Conservation (phyloP, 1,140 invertebrate species). For the Centruroides sculpturatus region DNA sequence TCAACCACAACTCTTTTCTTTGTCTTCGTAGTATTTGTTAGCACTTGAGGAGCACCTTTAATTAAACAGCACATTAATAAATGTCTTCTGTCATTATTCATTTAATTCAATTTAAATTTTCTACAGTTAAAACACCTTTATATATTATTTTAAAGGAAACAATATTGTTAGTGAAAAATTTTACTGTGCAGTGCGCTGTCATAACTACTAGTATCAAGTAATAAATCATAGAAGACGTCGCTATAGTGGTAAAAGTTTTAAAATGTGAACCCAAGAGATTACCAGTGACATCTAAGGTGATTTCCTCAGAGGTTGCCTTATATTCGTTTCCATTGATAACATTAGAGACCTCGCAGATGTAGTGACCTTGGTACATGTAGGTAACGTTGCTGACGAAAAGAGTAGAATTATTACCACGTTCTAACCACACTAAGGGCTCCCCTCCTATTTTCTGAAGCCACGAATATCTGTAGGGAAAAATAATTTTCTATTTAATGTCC, state of each 20-base stretch:
- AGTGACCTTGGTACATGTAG: conserved; percentile 19
- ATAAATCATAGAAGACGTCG: too few species aligned
- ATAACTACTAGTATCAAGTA: neutral
- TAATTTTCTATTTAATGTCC: too few species aligned
- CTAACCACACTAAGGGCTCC: conserved; percentile 13
- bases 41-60: conserved; percentile 16
- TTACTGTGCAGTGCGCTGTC: too few species aligned
- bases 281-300: conserved; percentile 19
- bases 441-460: conserved; percentile 17
- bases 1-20: conserved; percentile 14
- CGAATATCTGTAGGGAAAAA: conserved; percentile 3
- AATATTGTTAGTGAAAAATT: too few species aligned
- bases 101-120: too few species aligned
- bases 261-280: conserved; percentile 1
- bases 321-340: conserved; percentile 16
- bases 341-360: conserved; percentile 20
- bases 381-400: conserved; percentile 14
- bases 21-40: conserved; percentile 10
- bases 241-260: neutral
- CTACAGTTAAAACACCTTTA: too few species aligned
- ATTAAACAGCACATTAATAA: neutral
- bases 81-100: too few species aligned
- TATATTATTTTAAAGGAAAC: too few species aligned
- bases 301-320: conserved; percentile 11
- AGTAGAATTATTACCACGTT: conserved; percentile 11